These are phyloP conservation scores for Cremastinae sp. DNA, from an alignment of 2,888 invertebrate genomes.

Conservation along the genomic window DNA sequence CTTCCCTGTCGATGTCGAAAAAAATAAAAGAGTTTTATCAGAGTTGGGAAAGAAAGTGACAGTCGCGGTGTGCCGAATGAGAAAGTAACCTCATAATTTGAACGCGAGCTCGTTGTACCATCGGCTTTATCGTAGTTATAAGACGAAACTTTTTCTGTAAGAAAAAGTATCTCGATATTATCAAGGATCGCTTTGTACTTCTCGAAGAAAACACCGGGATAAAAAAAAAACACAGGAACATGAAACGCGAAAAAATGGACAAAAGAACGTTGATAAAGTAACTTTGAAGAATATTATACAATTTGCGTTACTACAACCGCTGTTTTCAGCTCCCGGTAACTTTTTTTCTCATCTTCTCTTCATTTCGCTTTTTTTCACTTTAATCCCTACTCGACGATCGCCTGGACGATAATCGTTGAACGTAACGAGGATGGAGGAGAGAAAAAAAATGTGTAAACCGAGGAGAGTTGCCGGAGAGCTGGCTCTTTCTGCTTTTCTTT, in stretches of 20 bases:
- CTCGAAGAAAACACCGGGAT: neutral
- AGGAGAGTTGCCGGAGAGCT: constrained; percentile 30
- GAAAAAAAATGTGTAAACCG: constrained; percentile 27
- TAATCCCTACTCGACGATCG: constrained; percentile 26
- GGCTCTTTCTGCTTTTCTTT: constrained; percentile 19
- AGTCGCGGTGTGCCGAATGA: too few species aligned
- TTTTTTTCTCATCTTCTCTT: constrained; percentile 17
- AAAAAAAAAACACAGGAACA: neutral
- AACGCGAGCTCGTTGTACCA: too few species aligned
- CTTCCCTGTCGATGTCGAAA: too few species aligned
- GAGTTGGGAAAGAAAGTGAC: too few species aligned
- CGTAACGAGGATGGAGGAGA: constrained; percentile 29
- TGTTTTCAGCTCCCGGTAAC: constrained; percentile 1
- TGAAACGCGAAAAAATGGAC: neutral
- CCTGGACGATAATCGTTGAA: constrained; percentile 38
- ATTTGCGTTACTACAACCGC: constrained; percentile 17
- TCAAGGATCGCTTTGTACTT: neutral
- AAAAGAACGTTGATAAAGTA: constrained; percentile 4
- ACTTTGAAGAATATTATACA: constrained; percentile 13
- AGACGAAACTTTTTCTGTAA: neutral
- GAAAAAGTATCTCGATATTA: neutral
- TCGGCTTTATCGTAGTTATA: too few species aligned
- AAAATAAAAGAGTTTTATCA: too few species aligned
- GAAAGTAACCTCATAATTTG: too few species aligned
- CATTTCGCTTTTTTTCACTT: constrained; percentile 8